phyloP scores from a whole-genome alignment of 2,888 invertebrate species.

The Ariolimax columbianus region DNA sequence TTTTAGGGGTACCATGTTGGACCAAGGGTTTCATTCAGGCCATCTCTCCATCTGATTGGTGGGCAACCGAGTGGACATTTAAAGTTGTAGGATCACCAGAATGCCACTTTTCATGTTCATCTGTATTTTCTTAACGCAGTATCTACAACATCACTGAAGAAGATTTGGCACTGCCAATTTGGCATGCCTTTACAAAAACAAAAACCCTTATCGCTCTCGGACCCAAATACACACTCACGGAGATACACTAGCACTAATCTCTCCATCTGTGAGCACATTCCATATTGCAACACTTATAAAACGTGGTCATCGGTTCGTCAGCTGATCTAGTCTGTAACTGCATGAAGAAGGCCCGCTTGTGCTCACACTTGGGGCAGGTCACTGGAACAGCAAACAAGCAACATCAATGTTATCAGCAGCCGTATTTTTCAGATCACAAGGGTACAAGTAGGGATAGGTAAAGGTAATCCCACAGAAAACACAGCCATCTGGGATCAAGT shows the following conservation, averaged over 20 bases:
- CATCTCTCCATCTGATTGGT: too few relatives aligned
- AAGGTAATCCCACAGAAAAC: too few relatives aligned
- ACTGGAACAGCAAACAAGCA: conserved; percentile 79
- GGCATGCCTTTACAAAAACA: not conserved
- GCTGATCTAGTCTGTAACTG: conserved; percentile 99
- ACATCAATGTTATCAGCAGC: not conserved
- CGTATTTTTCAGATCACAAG: not conserved
- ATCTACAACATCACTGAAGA: too few relatives aligned
- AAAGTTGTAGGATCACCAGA: too few relatives aligned
- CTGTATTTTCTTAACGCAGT: too few relatives aligned
- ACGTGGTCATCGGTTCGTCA: conserved; percentile 99
- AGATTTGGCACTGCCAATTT: too few relatives aligned
- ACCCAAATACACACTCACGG: conserved; percentile 1
- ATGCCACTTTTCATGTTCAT: too few relatives aligned
- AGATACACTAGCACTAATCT: conserved; percentile 80
- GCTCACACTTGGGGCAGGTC: conserved; percentile 93
- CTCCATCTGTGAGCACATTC: conserved; percentile 96
- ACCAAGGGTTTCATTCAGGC: too few relatives aligned
- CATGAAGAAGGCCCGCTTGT: conserved; percentile 95
- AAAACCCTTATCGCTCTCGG: not conserved
- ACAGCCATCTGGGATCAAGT: too few relatives aligned
- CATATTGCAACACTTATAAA: conserved; percentile 95
- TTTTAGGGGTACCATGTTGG: too few relatives aligned
- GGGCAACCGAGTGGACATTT: too few relatives aligned
- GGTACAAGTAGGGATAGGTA: too few relatives aligned